Base-by-base conservation (phyloP, 2,888 invertebrate genomes). In the Nomada lathburiana region DNA sequence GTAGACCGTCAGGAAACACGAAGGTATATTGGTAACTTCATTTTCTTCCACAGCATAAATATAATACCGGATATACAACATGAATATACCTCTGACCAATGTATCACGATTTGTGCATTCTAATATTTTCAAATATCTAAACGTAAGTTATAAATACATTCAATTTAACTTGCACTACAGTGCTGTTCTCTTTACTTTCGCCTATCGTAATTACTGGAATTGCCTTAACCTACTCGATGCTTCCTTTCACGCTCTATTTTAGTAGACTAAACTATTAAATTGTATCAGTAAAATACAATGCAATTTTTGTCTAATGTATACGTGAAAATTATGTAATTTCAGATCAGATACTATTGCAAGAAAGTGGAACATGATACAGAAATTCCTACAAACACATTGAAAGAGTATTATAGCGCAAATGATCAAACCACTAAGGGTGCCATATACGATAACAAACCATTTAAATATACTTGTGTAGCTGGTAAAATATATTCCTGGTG, bases 381-480 rank as follows among this genome's bases (percentile, higher is more conserved):
- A 82, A 95, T 97, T 74, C 97, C 97, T 0, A 95, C 94, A 90
- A 98, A 97, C 93, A 90, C 94, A 0, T 89, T 97, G 36, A 95
- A 95, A 85, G 93, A 95, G 13, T 91, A 95, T 29, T 96, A 96
- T 91, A 95, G 96, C 0, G 96, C 96, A 0, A 93, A 94, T 77
- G 68, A 92, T n/a, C 98, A 98, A 93, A 87, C 93, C 18, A 95
- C 95, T 5, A 97, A 96, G 94, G 99, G 99, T 11, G 94, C 94
- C 53, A 95, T 98, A 57, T 98, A 97, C 93, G 98, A 98, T 90
- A 98, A 96, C 91, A 98, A 97, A 92, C 99, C 99, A 0, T 98
- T 98, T 88, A 97, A 96, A 94, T 93, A 98, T 50, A 94, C 93
- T 1, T 94, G 98, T 60, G 95, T 97, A 92, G 96, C 95, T 81